Evolutionary conservation across 1,140 invertebrate species (phyloP), one percentile per base, ranked within the genome.

Genomic region (Lysiphlebus fabarum): DNA sequence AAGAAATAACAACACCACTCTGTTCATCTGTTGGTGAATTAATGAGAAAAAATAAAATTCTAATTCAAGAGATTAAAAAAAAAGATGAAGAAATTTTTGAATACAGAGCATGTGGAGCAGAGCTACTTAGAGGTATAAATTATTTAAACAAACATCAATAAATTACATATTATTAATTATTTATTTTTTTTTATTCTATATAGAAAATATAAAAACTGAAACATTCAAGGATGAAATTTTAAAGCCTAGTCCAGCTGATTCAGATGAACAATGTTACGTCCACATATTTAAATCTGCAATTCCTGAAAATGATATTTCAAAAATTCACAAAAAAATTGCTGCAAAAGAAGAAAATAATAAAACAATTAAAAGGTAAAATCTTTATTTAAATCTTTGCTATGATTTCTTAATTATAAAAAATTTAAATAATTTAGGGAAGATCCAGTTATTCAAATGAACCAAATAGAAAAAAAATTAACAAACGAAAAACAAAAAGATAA

Each of bases 41-140:
- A 6, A n/a, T 56, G 42, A 51, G 64, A 5, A 69, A 61, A 57
- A 62, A 72, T 12, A 53, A 65, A 7, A 53, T 58, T 40, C 64
- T 78, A 34, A 45, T 70, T 38, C 64, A 74, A 51, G 55, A 76
- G 26, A 53, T 77, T 9, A 70, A 69, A n/a, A 69, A 51, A 6
- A 77, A 78, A 33, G 74, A 78, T 58, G 50, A 62, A 14, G 75
- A 77, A 63, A 76, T 78, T 54, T 8, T 56, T 6, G 77, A 77
- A 38, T 78, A 79, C 42, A 78, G 71, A 69, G 65, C 70, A 6
- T 64, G 67, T 63, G 77, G 75, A 17, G 71, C 70, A 12, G 44
- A 71, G 59, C 62, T 79, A 43, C 67, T 71, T 34, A 64, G 71
- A 65, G 71, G 76, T n/a, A n/a, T n/a, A n/a, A n/a, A n/a, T n/a